Evolutionary conservation across 92 coral and sea anemone species (phyloP).

Genomic region (Zoanthus solanderi): DNA sequence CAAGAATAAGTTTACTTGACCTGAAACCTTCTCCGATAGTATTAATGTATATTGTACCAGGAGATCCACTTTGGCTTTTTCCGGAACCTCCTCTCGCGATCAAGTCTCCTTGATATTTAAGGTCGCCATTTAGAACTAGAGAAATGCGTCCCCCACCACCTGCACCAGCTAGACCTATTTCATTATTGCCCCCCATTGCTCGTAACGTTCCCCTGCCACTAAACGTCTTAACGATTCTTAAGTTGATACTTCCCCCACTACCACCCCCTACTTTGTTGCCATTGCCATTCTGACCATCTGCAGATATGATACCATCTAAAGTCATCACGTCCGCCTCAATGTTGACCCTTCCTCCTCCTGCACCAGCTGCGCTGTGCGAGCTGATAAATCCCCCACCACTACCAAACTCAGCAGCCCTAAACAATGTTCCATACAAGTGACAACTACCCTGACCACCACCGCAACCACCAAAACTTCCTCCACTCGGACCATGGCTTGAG

Average conservation of each 20-base stretch:
- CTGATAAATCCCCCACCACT: conserved; percentile 71
- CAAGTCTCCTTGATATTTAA: conserved; percentile 52
- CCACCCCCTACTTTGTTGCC: conserved; percentile 63
- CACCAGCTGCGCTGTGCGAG: conserved; percentile 42
- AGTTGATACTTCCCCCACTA: conserved; percentile 70
- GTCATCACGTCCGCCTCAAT: conserved; percentile 42
- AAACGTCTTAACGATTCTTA: conserved; percentile 30
- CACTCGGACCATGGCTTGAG: conserved; percentile 31
- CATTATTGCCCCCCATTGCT: conserved; percentile 58
- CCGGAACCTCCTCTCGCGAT: conserved; percentile 64
- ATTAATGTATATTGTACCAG: conserved; percentile 71
- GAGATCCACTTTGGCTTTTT: conserved; percentile 59
- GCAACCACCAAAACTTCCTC: conserved; percentile 80
- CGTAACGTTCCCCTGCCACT: conserved; percentile 63
- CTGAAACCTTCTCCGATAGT: conserved; percentile 50
- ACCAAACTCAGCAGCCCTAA: conserved; percentile 55
- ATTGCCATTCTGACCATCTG: conserved; percentile 61
- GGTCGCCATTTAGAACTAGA: conserved; percentile 27
- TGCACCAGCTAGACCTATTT: conserved; percentile 43
- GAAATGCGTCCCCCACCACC: conserved; percentile 72
- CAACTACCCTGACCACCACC: conserved; percentile 62
- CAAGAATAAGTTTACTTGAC: conserved; percentile 53
- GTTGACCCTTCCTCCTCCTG: conserved; percentile 70
- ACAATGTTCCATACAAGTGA: conserved; percentile 68
- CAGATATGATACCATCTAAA: conserved; percentile 61